Evolutionary conservation across 2,888 invertebrate species (phyloP).

Genomic region (Pandemis heparana): DNA sequence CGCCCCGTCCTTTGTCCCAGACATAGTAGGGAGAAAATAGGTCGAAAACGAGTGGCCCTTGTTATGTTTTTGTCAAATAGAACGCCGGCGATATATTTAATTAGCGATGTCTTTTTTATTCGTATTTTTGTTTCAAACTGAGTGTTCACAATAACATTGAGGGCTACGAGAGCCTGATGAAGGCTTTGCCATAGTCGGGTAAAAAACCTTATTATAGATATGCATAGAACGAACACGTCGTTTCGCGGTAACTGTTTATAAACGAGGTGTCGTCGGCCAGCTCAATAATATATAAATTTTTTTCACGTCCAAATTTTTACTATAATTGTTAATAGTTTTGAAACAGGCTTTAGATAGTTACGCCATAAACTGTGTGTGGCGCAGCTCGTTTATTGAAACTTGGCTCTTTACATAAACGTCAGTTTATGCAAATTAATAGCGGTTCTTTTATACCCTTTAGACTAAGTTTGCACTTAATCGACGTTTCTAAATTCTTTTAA

Average conservation of each 20-base stretch:
- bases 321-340: too few relatives aligned
- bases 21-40: slow-evolving; percentile 57
- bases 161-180: slow-evolving; percentile 1
- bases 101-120: slow-evolving; percentile 54
- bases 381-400: slow-evolving; percentile 37
- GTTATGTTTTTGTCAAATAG: slow-evolving; percentile 60
- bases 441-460: slow-evolving; percentile 36
- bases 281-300: too few relatives aligned
- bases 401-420: slow-evolving; percentile 36
- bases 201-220: not conserved
- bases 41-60: slow-evolving; percentile 56
- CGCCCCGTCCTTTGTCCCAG: slow-evolving; percentile 61
- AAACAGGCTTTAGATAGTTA: not conserved
- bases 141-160: slow-evolving; percentile 25
- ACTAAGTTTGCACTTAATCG: slow-evolving; percentile 23
- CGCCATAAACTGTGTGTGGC: slow-evolving; percentile 26
- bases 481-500: not conserved
- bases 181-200: too few relatives aligned
- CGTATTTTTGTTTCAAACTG: slow-evolving; percentile 44
- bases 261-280: not conserved
- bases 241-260: not conserved
- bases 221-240: not conserved
- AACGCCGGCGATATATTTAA: slow-evolving; percentile 57
- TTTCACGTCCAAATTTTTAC: too few relatives aligned
- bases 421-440: slow-evolving; percentile 36